Base-by-base conservation (phyloP, 1,140 invertebrate genomes). In the Drosophila persimilis region DNA sequence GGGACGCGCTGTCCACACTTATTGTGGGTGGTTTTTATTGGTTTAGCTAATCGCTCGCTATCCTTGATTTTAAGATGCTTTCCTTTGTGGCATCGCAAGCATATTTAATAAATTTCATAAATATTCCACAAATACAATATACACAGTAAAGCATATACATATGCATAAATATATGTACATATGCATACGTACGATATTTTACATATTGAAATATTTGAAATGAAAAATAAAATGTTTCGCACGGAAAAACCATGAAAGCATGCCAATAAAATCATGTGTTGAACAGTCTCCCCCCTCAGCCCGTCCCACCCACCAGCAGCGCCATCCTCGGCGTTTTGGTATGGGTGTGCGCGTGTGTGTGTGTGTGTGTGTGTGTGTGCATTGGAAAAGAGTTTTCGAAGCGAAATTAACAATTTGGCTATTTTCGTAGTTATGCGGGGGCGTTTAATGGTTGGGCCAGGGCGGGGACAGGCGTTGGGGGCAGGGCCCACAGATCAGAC, bases 381-480 rank as follows among this genome's bases (percentile, higher is more conserved):
- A 81, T 86, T 85, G 81, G 73, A 85, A 85, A 85, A 85, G 81
- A 85, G 81, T 85, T 81, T 85, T 66, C 65, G 81, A 77, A 88
- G 81, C 77, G 62, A 85, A 85, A 85, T 85, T 86, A 86, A 86
- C 81, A 86, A 86, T 86, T 86, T 86, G 77, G 35, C 83, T 86
- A 86, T 86, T 88, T 86, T 65, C 41, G 81, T 86, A 86, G 73
- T 51, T 57, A 61, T 77, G 81, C 65, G 81, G 74, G 83, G 83
- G 81, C 77, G 73, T 58, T 57, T 59, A 17, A 29, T 9, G 24
- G 51, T 15, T 44, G 58, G 58, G 20, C 26, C 13, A 22, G 41
- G 62, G 80, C 58, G 73, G 58, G 51, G 65, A 62, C 59, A 54
- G 46, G 29, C 46, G 44, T 4, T 22, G 48, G 59, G 50, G 58